Evolutionary conservation across 2,797 vertebrate species (phyloP).

Genomic region (Pangasius mekongensis): DNA sequence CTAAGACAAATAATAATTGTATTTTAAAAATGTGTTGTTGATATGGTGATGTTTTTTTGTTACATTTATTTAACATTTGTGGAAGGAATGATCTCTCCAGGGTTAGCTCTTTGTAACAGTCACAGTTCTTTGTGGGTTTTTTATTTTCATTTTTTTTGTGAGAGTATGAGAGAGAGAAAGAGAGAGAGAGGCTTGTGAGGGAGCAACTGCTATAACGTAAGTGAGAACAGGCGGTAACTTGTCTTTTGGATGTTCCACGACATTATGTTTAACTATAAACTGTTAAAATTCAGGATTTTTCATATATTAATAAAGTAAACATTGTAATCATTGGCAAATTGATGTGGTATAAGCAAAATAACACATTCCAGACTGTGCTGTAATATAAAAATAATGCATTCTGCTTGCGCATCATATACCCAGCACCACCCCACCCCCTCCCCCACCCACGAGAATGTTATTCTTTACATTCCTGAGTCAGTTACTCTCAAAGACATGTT

Average conservation of each 20-base stretch:
- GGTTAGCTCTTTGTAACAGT: background rate
- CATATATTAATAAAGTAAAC: background rate
- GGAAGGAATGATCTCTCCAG: background rate
- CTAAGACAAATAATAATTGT: too few relatives aligned
- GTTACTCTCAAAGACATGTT: background rate
- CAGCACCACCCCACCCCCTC: too few relatives aligned
- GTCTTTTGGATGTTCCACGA: background rate
- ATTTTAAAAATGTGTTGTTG: too few relatives aligned
- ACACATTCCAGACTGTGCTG: background rate
- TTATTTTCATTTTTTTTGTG: background rate
- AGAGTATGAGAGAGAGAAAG: too few relatives aligned
- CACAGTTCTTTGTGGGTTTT: background rate
- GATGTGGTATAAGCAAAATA: background rate
- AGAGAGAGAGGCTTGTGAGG: background rate
- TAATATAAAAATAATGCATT: background rate
- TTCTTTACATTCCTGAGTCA: background rate
- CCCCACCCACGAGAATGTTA: too few relatives aligned
- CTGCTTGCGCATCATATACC: background rate
- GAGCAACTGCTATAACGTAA: background rate
- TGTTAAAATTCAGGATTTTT: background rate
- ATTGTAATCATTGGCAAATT: background rate
- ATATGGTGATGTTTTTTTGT: too few relatives aligned
- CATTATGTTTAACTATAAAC: background rate
- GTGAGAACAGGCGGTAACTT: background rate
- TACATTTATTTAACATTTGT: too few relatives aligned